Base-by-base conservation (phyloP, 2,888 invertebrate species). In the Pammene aurita region DNA sequence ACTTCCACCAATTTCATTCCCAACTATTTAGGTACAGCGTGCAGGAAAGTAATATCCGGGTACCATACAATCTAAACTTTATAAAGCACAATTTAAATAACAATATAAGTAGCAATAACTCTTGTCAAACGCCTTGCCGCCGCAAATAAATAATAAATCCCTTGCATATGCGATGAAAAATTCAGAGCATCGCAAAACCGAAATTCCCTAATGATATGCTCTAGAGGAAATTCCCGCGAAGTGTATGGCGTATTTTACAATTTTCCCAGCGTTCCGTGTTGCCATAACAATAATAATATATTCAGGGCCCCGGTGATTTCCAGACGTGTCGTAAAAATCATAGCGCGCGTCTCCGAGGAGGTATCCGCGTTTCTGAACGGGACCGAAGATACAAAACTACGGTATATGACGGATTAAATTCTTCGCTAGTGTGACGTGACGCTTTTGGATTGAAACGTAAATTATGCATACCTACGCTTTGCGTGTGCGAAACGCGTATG, bases 201-300 rank as follows among this genome's bases (percentile, higher is more conserved):
- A 84, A 84, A 88, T 85, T 88, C 90, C 89, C 89, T 85, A 85
- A 78, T 75, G 79, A 74, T 77, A 75, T 75, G 75, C 74, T 75
- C 72, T 70, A 72, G 70, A 71, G 68, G 71, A 73, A 73, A 74
- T 70, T 73, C 52, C 58, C 64, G 67, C 76, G 80, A 77, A 77
- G 84, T 81, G 83, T 81, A 80, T 77, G 79, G 83, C 83, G 86
- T 88, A 89, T 88, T 89, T 89, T 84, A 89, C 89, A 89, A 89
- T 89, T 86, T 87, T 86, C 85, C 84, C 85, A 83, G 79, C 84
- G 81, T 83, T 83, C 86, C 81, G 87, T 86, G 87, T 86, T 87
- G 83, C 88, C 85, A 89, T 90, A 89, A 90, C 88, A 89, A 90
- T 90, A 87, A 90, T 90, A 91, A 91, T 90, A 89, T 90, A 90